These are phyloP conservation scores for Neofelis nebulosa DNA, from an alignment of 2,113 vertebrate genomes.

Conservation along the genomic window DNA sequence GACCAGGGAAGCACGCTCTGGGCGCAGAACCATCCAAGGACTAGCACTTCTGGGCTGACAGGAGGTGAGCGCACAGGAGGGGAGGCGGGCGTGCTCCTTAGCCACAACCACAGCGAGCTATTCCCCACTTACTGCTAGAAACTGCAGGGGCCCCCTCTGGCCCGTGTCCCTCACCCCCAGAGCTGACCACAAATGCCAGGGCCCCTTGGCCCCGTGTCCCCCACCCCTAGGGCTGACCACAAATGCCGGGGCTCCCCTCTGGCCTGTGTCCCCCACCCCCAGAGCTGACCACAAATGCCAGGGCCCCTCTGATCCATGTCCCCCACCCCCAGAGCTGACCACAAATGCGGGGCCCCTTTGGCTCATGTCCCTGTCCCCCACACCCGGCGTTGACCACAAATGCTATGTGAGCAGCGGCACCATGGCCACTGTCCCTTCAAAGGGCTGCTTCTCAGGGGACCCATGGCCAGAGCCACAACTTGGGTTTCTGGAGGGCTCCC, in stretches of 20 bases:
- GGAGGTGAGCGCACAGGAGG: neutral
- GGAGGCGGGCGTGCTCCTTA: accelerated
- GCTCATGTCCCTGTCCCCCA: neutral
- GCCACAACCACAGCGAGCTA: neutral
- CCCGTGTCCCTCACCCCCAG: no score
- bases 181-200: no score
- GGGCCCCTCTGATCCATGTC: accelerated
- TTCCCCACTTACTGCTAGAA: neutral
- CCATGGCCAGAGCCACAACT: neutral
- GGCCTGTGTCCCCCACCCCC: neutral
- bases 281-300: no score
- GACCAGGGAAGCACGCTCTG: neutral
- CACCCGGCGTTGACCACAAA: neutral
- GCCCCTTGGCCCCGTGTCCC: no score
- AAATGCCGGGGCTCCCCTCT: no score
- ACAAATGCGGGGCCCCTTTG: no score
- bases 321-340: no score
- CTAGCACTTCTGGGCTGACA: neutral
- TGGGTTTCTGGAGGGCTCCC: neutral
- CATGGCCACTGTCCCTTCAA: neutral
- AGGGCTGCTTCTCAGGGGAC: neutral
- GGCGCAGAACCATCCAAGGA: neutral
- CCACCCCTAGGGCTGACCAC: no score
- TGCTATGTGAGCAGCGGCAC: neutral
- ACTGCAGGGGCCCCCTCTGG: neutral